phyloP scores from a whole-genome alignment of 1,140 invertebrate species.

The Drosophila subobscura region DNA sequence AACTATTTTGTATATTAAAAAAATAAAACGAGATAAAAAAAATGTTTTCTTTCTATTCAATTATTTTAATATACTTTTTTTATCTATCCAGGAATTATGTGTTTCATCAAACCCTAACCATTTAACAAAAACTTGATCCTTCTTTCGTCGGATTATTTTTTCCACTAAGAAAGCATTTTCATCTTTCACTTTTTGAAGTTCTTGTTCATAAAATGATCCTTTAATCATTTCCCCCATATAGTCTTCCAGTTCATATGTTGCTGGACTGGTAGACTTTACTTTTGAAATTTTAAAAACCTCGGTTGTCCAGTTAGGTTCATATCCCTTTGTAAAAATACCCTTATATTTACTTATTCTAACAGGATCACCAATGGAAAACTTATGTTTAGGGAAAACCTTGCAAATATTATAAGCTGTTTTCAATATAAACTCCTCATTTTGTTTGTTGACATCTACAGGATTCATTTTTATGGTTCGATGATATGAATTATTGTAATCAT shows the following conservation, averaged over 20 bases:
- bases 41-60: neutral
- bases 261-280: neutral
- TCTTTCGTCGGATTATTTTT: neutral
- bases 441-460: neutral
- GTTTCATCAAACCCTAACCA: neutral
- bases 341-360: slow-evolving; percentile 7
- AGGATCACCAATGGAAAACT: slow-evolving; percentile 1
- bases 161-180: neutral
- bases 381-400: neutral
- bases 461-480: slow-evolving; percentile 2
- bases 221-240: neutral
- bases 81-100: slow-evolving; percentile 1
- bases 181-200: neutral
- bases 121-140: neutral
- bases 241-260: neutral
- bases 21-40: neutral
- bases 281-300: slow-evolving; percentile 8
- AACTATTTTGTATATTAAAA: neutral
- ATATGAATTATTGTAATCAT: slow-evolving; percentile 14
- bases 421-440: slow-evolving; percentile 13
- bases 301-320: slow-evolving; percentile 1
- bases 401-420: slow-evolving; percentile 2
- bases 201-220: neutral
- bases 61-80: neutral
- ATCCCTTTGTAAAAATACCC: slow-evolving; percentile 5